Percentiles rank a stretch among this genome's conserved stretches.
Evolutionary conservation across 2,797 vertebrate genomes (phyloP).

Genomic region (Gastrophryne carolinensis): DNA sequence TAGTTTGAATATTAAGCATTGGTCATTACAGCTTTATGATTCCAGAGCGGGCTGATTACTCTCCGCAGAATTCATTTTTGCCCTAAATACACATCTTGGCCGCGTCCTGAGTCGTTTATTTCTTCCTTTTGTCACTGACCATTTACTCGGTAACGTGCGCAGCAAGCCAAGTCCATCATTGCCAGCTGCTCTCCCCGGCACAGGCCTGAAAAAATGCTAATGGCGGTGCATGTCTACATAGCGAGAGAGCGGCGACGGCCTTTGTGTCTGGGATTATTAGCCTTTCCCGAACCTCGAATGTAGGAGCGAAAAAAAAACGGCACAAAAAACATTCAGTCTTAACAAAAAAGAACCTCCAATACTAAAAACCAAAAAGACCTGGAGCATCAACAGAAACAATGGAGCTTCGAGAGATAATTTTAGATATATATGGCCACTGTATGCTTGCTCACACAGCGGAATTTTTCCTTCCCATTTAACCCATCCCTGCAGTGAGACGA

Average conservation of each 20-base stretch:
- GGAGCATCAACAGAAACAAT: too few relatives aligned
- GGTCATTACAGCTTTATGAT: not conserved
- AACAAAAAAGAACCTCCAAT: too few relatives aligned
- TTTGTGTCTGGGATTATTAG: too few relatives aligned
- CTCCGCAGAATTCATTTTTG: slow-evolving; percentile 13
- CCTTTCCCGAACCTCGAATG: too few relatives aligned
- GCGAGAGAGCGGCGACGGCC: not conserved
- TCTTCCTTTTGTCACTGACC: slow-evolving; percentile 27
- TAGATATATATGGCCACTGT: too few relatives aligned
- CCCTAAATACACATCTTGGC: slow-evolving; percentile 3
- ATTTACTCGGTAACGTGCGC: slow-evolving; percentile 27
- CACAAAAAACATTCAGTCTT: too few relatives aligned
- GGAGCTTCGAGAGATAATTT: too few relatives aligned
- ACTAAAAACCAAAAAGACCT: too few relatives aligned
- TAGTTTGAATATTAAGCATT: slow-evolving; percentile 2
- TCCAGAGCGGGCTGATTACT: not conserved
- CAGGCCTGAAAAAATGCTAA: not conserved
- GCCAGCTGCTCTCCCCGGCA: slow-evolving; percentile 14
- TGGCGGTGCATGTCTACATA: not conserved
- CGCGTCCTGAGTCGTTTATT: not conserved
- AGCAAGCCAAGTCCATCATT: slow-evolving; percentile 1
- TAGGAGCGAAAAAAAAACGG: too few relatives aligned
- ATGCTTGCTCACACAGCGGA: too few relatives aligned
- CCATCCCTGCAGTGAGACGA: too few relatives aligned
- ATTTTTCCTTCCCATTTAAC: too few relatives aligned